Evolutionary conservation across 2,888 invertebrate species (phyloP).

Genomic region (Dynastes grantii): DNA sequence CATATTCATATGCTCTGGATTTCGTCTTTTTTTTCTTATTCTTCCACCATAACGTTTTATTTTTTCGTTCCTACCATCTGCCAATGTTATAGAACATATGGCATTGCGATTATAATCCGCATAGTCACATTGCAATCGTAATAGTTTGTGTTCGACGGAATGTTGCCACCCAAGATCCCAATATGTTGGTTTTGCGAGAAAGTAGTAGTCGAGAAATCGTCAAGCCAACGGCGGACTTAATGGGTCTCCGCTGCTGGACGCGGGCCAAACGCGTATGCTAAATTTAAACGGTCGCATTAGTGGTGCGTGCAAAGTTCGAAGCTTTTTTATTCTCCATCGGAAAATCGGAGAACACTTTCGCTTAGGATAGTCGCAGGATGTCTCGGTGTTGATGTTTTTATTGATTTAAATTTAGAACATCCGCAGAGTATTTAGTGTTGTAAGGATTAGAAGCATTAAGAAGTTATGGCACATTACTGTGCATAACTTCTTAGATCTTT

Average conservation of each 20-base stretch:
- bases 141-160: background rate
- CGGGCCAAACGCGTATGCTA: background rate
- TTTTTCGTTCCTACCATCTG: too few species aligned
- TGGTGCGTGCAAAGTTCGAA: conserved; percentile 5
- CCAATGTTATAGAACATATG: too few species aligned
- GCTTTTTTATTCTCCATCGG: background rate
- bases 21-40: background rate
- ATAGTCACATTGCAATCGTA: background rate
- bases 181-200: background rate
- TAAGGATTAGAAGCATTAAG: too few species aligned
- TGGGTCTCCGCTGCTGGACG: background rate
- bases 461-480: too few species aligned
- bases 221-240: background rate
- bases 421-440: too few species aligned
- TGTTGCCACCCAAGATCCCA: background rate
- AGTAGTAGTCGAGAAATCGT: too few species aligned
- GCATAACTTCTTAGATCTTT: too few species aligned
- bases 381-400: background rate
- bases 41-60: background rate
- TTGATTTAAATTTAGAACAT: background rate
- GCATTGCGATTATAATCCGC: too few species aligned
- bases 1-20: too few species aligned
- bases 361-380: background rate
- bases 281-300: conserved; percentile 10
- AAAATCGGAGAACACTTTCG: background rate